These are phyloP conservation scores for Characodon lateralis DNA, from an alignment of 2,797 vertebrate species.

Conservation along the genomic window DNA sequence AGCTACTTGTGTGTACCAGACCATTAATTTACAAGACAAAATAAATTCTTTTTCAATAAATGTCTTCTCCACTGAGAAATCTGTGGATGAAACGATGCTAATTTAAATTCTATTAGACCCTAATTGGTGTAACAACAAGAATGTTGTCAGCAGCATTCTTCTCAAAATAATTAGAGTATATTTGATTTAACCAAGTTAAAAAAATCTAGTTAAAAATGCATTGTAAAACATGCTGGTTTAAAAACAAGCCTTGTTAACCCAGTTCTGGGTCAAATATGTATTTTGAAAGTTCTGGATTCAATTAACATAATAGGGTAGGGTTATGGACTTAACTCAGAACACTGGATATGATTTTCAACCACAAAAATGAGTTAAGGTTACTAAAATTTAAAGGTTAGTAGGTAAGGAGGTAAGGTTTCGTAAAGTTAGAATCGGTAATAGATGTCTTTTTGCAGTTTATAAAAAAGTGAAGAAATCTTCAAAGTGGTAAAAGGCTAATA, in stretches of 20 bases:
- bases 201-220: not conserved
- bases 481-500: no score
- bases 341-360: no score
- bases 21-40: not conserved
- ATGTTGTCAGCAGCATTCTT: not conserved
- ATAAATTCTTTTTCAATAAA: not conserved
- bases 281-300: no score
- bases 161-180: not conserved
- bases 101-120: not conserved
- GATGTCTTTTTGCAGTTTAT: no score
- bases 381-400: no score
- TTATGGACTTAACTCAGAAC: no score
- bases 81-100: not conserved
- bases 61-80: not conserved
- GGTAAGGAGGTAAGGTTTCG: no score
- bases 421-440: no score
- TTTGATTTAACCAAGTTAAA: not conserved
- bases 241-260: not conserved
- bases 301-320: no score
- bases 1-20: not conserved
- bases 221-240: not conserved
- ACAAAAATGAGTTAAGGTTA: no score
- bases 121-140: not conserved
- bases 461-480: no score
- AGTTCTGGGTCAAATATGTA: no score